Evolutionary conservation across 1,140 invertebrate genomes (phyloP).

Genomic region (Drosophila ercepeae): DNA sequence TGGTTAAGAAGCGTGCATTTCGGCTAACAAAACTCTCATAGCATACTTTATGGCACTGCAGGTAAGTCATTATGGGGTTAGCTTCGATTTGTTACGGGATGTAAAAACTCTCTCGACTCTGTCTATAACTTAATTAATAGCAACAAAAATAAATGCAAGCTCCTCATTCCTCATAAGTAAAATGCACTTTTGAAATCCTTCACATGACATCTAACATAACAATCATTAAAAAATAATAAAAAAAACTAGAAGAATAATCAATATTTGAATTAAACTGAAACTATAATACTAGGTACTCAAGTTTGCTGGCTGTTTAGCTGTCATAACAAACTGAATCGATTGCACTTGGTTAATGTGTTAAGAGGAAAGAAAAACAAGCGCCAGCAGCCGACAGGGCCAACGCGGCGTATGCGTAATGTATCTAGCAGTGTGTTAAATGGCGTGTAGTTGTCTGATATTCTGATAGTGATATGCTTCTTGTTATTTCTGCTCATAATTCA

Average conservation of each 20-base stretch:
- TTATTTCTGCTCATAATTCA: conserved; percentile 42
- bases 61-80: conserved; percentile 24
- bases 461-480: conserved; percentile 10
- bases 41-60: conserved; percentile 71
- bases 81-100: not conserved
- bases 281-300: conserved; percentile 41
- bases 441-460: conserved; percentile 11
- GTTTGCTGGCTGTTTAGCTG: conserved; percentile 21
- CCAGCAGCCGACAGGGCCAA: conserved; percentile 2
- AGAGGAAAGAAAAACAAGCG: conserved; percentile 29
- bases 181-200: conserved; percentile 24
- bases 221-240: conserved; percentile 6
- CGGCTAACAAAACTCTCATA: conserved; percentile 77
- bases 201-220: conserved; percentile 27
- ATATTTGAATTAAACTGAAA: not conserved
- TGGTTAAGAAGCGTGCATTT: conserved; percentile 82
- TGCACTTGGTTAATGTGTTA: conserved; percentile 48
- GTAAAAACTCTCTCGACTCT: conserved; percentile 7
- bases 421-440: conserved; percentile 16
- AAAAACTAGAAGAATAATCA: conserved; percentile 21
- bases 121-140: conserved; percentile 15
- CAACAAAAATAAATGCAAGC: conserved; percentile 37
- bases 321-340: conserved; percentile 25
- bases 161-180: conserved; percentile 16
- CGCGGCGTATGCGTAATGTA: conserved; percentile 44